Percentiles rank a stretch among this genome's conserved stretches.
Evolutionary conservation across 2,797 vertebrate genomes (phyloP).

Genomic region (Thamnophis elegans): DNA sequence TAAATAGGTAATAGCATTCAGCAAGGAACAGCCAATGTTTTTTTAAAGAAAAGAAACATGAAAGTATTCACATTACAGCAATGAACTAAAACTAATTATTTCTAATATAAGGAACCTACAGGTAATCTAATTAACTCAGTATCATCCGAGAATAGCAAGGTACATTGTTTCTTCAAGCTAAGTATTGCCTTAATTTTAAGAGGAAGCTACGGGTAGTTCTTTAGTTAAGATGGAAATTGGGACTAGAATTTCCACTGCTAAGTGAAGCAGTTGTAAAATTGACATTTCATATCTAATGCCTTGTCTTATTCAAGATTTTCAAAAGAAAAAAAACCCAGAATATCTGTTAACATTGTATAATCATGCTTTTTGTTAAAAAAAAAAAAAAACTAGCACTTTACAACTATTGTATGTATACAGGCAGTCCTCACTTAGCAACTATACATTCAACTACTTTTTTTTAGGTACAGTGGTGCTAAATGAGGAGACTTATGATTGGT

Average conservation of each 20-base stretch:
- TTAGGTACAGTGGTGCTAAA: not conserved
- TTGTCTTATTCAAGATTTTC: too few species aligned
- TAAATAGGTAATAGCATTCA: not conserved
- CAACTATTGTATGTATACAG: not conserved
- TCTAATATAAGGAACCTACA: not conserved
- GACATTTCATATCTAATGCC: too few species aligned
- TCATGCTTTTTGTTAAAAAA: not conserved
- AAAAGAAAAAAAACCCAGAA: too few species aligned
- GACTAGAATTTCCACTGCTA: too few species aligned
- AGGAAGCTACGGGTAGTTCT: not conserved
- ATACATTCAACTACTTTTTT: not conserved
- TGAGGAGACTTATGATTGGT: not conserved
- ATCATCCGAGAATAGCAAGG: slow-evolving; percentile 16
- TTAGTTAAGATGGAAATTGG: not conserved
- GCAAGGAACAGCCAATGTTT: not conserved
- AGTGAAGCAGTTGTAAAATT: too few species aligned
- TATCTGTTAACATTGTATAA: too few species aligned
- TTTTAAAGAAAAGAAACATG: not conserved
- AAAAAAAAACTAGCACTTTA: not conserved
- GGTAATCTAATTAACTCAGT: slow-evolving; percentile 11
- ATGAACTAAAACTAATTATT: slow-evolving; percentile 15
- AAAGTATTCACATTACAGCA: not conserved
- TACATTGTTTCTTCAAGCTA: not conserved
- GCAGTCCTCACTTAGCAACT: not conserved
- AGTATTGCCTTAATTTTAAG: not conserved